A percentile compares a stretch with the other conserved stretches of the same genome.
These are phyloP conservation scores for Chirona hameri DNA, from an alignment of 2,888 invertebrate species.

Conservation along the genomic window DNA sequence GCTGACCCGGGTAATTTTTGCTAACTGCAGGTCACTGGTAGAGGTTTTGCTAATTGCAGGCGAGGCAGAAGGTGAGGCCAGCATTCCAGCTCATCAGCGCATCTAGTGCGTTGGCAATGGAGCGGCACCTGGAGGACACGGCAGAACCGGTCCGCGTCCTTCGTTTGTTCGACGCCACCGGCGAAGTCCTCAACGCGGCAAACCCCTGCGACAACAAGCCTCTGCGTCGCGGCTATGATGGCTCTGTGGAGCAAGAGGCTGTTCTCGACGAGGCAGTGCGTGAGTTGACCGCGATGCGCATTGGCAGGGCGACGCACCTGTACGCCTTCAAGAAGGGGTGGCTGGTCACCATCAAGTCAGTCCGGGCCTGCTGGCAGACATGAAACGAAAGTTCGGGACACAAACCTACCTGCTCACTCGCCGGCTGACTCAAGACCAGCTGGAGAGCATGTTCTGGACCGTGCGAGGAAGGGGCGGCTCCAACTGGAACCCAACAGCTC, in stretches of 20 bases:
- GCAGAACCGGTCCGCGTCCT: neutral
- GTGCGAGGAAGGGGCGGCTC: neutral
- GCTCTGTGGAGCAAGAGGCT: neutral
- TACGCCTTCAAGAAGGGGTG: neutral
- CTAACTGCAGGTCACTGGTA: too few species aligned
- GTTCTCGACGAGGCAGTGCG: neutral
- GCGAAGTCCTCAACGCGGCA: neutral
- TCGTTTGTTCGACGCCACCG: neutral
- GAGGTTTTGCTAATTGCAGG: too few species aligned
- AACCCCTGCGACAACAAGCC: neutral
- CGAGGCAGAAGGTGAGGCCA: neutral
- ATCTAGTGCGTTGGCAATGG: neutral
- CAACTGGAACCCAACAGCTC: neutral
- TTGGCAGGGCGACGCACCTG: neutral
- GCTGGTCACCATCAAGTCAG: neutral
- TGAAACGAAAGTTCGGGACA: neutral
- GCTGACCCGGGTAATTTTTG: too few species aligned
- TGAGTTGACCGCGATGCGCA: neutral
- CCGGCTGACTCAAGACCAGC: neutral
- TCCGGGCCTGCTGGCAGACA: neutral
- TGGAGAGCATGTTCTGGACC: neutral
- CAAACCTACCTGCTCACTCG: neutral
- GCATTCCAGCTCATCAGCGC: neutral
- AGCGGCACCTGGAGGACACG: neutral
- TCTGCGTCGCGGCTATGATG: neutral